Conservation (phyloP, 2,113 vertebrate genomes). For the Burhinus bistriatus region DNA sequence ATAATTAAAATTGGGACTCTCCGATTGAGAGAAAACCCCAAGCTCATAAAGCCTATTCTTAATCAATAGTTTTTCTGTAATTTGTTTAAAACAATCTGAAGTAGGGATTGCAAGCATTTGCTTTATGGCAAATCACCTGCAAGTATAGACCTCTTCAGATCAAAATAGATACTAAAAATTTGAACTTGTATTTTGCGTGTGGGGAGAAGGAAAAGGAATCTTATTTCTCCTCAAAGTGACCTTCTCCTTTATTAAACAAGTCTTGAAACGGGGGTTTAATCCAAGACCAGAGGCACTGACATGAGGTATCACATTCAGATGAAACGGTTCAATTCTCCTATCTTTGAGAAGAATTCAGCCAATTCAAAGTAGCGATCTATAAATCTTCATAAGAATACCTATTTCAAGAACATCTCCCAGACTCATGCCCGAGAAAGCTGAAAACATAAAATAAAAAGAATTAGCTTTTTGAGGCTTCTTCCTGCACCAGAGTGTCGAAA, state of each 20-base stretch:
- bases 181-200: background rate
- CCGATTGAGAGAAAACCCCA: constrained; percentile 5
- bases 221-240: constrained; percentile 10
- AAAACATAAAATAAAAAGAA: constrained; percentile 3
- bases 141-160: background rate
- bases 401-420: constrained; percentile 35
- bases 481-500: constrained; percentile 9
- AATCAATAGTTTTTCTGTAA: background rate
- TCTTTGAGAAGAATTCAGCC: constrained; percentile 10
- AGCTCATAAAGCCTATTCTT: background rate
- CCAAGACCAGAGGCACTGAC: constrained; percentile 54
- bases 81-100: background rate
- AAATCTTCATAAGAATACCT: constrained; percentile 9
- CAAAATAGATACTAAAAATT: background rate
- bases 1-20: constrained; percentile 13
- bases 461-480: constrained; percentile 18
- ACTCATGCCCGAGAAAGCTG: background rate
- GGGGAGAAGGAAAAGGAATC: background rate
- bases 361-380: background rate
- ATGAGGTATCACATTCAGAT: constrained; percentile 69
- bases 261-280: constrained; percentile 48
- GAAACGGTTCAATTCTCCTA: constrained; percentile 18
- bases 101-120: background rate
- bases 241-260: constrained; percentile 9
- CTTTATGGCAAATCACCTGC: background rate